Evolutionary conservation across 2,113 vertebrate genomes (phyloP).

Genomic region (Odobenus rosmarus): DNA sequence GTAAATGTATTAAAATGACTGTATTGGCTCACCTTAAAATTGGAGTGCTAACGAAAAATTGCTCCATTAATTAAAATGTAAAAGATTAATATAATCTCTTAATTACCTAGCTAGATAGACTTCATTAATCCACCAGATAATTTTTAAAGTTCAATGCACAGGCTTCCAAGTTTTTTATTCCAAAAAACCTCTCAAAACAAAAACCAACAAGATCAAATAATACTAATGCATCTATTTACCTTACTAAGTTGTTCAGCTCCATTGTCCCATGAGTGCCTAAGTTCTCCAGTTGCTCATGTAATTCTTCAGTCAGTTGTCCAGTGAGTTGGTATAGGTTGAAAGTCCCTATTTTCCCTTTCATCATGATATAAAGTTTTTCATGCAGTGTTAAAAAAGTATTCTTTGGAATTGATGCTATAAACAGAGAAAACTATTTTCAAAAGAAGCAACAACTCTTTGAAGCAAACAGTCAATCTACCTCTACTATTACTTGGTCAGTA

Average conservation of each 20-base stretch:
- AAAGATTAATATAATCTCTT: neutral
- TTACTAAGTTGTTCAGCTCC: conserved; percentile 85
- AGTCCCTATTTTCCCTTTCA: conserved; percentile 87
- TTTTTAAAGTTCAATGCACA: neutral
- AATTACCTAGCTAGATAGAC: neutral
- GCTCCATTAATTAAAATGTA: neutral
- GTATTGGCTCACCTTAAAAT: neutral
- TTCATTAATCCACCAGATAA: neutral
- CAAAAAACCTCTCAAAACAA: neutral
- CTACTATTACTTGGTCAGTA: neutral
- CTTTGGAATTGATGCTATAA: conserved; percentile 87
- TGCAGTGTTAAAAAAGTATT: conserved; percentile 87
- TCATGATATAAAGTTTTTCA: conserved; percentile 80
- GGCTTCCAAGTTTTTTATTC: neutral
- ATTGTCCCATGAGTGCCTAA: conserved; percentile 82
- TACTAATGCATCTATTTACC: conserved; percentile 80
- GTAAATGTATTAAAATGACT: neutral
- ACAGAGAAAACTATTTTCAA: conserved; percentile 66
- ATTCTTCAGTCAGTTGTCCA: conserved; percentile 82
- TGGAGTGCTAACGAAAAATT: neutral
- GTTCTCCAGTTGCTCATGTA: conserved; percentile 82
- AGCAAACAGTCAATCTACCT: neutral
- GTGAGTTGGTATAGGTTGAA: conserved; percentile 80
- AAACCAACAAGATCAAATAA: neutral
- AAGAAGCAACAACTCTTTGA: neutral